These are phyloP conservation scores for Nothoprocta perdicaria DNA, from an alignment of 2,113 vertebrate genomes.

Conservation along the genomic window DNA sequence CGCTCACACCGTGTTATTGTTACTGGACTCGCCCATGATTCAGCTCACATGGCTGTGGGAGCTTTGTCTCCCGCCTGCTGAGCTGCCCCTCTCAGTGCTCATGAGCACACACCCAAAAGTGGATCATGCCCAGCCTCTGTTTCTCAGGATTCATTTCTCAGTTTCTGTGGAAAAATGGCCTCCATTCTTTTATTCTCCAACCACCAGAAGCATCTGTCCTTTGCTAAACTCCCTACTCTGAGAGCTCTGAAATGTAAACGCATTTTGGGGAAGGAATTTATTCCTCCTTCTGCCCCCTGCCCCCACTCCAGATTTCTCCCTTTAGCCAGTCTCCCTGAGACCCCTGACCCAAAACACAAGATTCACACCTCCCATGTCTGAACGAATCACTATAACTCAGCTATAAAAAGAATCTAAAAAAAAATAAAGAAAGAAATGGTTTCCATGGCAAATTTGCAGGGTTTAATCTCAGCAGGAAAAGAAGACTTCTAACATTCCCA, in stretches of 20 bases:
- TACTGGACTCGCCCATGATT: not conserved
- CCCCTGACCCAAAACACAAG: not conserved
- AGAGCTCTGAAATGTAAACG: not conserved
- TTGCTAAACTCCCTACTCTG: rapidly evolving
- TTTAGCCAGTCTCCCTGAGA: not conserved
- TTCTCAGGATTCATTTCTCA: not conserved
- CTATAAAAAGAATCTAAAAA: not conserved
- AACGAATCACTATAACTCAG: not conserved
- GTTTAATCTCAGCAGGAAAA: constrained; percentile 37
- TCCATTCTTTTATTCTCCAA: not conserved
- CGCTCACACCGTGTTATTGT: not conserved
- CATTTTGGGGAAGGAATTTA: not conserved
- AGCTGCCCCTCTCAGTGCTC: not conserved
- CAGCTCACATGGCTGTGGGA: not conserved
- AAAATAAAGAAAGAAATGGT: not conserved
- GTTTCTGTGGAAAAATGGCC: not conserved
- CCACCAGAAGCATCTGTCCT: constrained; percentile 29
- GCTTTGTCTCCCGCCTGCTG: not conserved
- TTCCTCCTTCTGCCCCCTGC: not conserved
- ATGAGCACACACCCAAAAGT: not conserved
- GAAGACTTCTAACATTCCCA: constrained; percentile 56
- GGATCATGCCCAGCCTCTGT: not conserved
- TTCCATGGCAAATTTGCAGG: constrained; percentile 67
- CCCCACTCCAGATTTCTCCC: not conserved
- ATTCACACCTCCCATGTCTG: not conserved